These are phyloP conservation scores for Myotis davidii DNA, from an alignment of 2,113 vertebrate species.

Conservation along the genomic window DNA sequence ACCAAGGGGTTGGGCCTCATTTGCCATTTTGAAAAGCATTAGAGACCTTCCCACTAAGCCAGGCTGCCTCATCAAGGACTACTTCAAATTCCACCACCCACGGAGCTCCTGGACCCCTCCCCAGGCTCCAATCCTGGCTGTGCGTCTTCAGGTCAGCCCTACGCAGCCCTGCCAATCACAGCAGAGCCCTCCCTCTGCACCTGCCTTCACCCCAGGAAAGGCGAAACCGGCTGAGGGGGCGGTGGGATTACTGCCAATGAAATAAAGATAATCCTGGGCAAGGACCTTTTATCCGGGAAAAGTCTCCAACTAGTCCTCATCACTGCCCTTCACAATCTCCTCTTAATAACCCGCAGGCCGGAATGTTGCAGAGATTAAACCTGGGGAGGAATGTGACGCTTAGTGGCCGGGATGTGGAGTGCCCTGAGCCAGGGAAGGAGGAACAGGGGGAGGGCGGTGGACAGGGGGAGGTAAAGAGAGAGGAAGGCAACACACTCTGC, in stretches of 20 bases:
- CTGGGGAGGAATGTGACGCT: constrained; percentile 3
- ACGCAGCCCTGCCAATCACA: background rate
- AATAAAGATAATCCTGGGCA: constrained; percentile 54
- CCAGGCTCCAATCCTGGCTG: background rate
- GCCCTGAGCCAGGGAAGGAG: background rate
- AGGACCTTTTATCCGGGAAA: constrained; percentile 62
- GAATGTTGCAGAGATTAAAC: constrained; percentile 49
- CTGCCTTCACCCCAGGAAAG: constrained; percentile 16
- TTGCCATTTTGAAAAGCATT: background rate
- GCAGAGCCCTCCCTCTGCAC: background rate
- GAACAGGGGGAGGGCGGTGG: background rate
- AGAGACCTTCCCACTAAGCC: background rate
- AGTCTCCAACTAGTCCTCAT: constrained; percentile 22
- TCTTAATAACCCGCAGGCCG: background rate
- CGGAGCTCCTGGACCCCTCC: background rate
- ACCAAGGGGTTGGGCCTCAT: background rate
- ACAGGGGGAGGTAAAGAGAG: background rate
- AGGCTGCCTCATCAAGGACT: too few species aligned
- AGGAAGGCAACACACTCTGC: background rate
- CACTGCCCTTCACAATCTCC: constrained; percentile 36
- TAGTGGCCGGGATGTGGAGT: background rate
- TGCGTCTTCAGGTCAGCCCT: background rate
- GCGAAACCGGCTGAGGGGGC: background rate
- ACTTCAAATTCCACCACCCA: background rate
- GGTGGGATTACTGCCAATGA: constrained; percentile 9